Evolutionary conservation across 2,113 vertebrate species (phyloP).

Genomic region (Spea multiplicata): DNA sequence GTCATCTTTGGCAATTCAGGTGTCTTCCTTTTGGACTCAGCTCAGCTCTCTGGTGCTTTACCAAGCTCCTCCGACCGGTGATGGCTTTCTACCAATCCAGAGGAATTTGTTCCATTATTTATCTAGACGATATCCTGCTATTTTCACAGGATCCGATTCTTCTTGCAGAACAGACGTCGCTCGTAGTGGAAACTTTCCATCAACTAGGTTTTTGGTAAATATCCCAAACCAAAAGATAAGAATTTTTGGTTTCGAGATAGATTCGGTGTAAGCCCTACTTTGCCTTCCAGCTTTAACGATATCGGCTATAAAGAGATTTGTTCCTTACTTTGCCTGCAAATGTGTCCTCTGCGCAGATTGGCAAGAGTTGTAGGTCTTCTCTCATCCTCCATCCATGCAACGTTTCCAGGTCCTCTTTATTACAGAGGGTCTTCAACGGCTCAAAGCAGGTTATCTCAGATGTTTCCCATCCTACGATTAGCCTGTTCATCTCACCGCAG

Average conservation of each 20-base stretch:
- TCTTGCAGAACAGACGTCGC: neutral
- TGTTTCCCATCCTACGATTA: neutral
- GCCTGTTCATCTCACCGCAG: too few relatives aligned
- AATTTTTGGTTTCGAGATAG: too few relatives aligned
- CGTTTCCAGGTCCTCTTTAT: too few relatives aligned
- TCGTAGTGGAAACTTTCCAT: neutral
- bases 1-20: neutral
- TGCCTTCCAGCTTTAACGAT: neutral
- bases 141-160: too few relatives aligned
- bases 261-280: neutral
- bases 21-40: neutral
- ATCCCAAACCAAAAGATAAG: too few relatives aligned
- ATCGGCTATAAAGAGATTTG: neutral
- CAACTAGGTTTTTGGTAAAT: too few relatives aligned
- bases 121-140: too few relatives aligned
- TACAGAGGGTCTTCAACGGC: neutral
- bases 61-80: neutral
- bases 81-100: neutral
- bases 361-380: too few relatives aligned
- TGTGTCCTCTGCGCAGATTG: neutral
- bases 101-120: neutral
- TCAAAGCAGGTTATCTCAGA: neutral
- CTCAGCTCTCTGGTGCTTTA: neutral
- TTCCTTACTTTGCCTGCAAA: neutral
- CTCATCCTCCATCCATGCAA: too few relatives aligned